Evolutionary conservation across 2,797 vertebrate genomes (phyloP).

Genomic region (Schizopygopsis pylzovi): DNA sequence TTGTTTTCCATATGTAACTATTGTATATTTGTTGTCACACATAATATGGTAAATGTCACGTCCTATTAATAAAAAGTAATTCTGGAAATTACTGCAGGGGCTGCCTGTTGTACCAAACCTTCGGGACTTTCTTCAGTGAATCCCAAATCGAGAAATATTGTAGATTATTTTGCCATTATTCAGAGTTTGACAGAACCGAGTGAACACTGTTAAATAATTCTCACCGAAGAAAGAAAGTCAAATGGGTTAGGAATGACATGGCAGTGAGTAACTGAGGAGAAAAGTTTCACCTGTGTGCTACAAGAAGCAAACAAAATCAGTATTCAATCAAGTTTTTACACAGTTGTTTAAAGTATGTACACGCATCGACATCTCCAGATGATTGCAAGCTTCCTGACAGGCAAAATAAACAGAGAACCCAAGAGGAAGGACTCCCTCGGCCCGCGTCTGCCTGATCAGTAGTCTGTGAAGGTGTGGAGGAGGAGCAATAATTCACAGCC

Average conservation of each 20-base stretch:
- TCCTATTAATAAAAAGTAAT: background rate
- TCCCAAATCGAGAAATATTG: background rate
- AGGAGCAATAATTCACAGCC: slow-evolving; percentile 44
- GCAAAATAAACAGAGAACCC: slow-evolving; percentile 45
- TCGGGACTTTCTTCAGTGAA: background rate
- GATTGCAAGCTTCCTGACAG: slow-evolving; percentile 39
- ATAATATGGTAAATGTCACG: background rate
- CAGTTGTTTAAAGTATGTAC: slow-evolving; percentile 9
- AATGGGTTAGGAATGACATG: background rate
- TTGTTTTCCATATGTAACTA: background rate
- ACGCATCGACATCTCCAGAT: slow-evolving; percentile 28
- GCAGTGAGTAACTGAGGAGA: background rate
- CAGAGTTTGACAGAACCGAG: background rate
- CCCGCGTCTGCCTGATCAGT: slow-evolving; percentile 36
- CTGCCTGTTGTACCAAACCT: background rate
- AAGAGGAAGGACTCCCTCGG: slow-evolving; percentile 7
- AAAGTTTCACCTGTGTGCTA: background rate
- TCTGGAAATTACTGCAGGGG: background rate
- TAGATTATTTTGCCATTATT: background rate
- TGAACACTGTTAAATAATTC: background rate
- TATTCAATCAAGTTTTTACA: slow-evolving; percentile 1
- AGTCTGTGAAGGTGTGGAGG: slow-evolving; percentile 34
- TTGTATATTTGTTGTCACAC: background rate
- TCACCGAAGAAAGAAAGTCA: background rate
- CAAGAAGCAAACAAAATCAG: background rate